Percentiles rank a stretch among this genome's conserved stretches.
Evolutionary conservation across 2,888 invertebrate species (phyloP).

Genomic region (Carterocephalus palaemon): DNA sequence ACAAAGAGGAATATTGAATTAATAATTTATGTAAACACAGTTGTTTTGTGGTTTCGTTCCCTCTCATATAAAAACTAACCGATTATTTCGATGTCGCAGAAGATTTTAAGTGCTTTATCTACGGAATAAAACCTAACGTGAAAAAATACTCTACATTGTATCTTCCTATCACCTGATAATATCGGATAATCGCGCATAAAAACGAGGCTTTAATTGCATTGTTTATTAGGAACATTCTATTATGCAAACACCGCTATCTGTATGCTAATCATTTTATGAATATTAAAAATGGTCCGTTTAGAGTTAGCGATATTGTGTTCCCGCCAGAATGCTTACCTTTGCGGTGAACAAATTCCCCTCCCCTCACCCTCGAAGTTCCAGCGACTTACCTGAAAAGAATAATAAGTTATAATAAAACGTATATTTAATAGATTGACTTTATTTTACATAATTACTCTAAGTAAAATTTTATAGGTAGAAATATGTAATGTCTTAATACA

Average conservation of each 20-base stretch:
- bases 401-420: slow-evolving; percentile 41
- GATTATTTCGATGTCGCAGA: too few species aligned
- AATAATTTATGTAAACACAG: slow-evolving; percentile 10
- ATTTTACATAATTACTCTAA: too few species aligned
- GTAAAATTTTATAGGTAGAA: too few species aligned
- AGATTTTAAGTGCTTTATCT: too few species aligned
- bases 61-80: background rate
- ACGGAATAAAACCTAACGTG: too few species aligned
- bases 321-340: slow-evolving; percentile 10
- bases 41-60: too few species aligned
- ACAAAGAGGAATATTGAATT: slow-evolving; percentile 10
- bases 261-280: slow-evolving; percentile 19
- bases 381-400: slow-evolving; percentile 46
- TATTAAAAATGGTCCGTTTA: slow-evolving; percentile 11
- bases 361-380: background rate
- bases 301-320: background rate
- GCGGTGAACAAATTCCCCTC: background rate
- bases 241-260: slow-evolving; percentile 15
- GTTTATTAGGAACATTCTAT: slow-evolving; percentile 21
- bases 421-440: too few species aligned
- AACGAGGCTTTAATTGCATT: slow-evolving; percentile 19
- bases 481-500: too few species aligned
- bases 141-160: too few species aligned
- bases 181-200: slow-evolving; percentile 20
- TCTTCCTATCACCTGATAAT: too few species aligned